Conservation (phyloP, 2,113 vertebrate species). For the Podilymbus podiceps region DNA sequence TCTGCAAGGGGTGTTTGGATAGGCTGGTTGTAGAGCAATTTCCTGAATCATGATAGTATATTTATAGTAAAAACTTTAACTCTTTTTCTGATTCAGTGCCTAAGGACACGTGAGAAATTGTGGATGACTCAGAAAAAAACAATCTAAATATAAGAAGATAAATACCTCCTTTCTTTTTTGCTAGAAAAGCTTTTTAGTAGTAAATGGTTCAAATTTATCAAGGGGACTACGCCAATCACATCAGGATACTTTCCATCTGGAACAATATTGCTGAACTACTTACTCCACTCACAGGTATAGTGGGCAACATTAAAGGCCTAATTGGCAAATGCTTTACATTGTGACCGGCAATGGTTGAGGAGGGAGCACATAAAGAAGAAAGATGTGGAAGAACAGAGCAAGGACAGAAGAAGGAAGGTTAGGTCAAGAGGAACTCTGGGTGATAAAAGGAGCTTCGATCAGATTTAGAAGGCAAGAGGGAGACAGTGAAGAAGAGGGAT, state of each 20-base stretch:
- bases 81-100: not conserved
- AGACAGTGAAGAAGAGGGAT: conserved; percentile 65
- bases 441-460: conserved; percentile 67
- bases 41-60: not conserved
- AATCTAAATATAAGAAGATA: not conserved
- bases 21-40: not conserved
- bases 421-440: conserved; percentile 47
- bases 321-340: not conserved
- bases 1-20: not conserved
- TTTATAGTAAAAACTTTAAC: not conserved
- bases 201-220: not conserved
- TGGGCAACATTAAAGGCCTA: not conserved
- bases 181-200: not conserved
- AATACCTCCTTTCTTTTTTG: not conserved
- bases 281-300: not conserved
- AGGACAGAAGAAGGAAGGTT: conserved; percentile 47
- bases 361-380: not conserved
- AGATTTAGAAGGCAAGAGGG: conserved; percentile 61
- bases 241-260: not conserved
- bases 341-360: not conserved
- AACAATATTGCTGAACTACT: not conserved
- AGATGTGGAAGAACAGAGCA: conserved; percentile 17
- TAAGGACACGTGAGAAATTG: not conserved
- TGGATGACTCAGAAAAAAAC: not conserved
- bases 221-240: not conserved